Percentiles rank a stretch among this genome's conserved stretches.
phyloP scores from a whole-genome alignment of 2,113 vertebrate species.

The Labrus mixtus region DNA sequence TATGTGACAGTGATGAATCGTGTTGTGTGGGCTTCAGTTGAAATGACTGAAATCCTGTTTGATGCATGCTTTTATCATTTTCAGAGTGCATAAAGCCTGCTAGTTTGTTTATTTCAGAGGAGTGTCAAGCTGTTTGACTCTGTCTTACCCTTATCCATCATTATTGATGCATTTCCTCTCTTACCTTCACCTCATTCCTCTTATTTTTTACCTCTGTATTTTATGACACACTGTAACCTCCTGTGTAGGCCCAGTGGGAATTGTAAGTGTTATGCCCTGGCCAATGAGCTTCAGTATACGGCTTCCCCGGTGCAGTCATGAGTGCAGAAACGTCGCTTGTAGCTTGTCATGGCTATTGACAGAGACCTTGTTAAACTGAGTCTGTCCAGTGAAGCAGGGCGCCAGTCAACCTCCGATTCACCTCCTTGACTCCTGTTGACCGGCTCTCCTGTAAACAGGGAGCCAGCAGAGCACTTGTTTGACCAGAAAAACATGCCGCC shows the following conservation, averaged over 20 bases:
- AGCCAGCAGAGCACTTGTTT: conserved; percentile 40
- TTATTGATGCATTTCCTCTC: neutral
- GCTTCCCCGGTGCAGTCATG: conserved; percentile 21
- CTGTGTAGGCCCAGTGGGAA: conserved; percentile 7
- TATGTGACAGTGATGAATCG: neutral
- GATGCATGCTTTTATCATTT: neutral
- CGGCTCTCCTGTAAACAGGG: conserved; percentile 41
- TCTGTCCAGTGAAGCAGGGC: conserved; percentile 55
- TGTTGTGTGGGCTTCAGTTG: neutral
- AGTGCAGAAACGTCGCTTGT: conserved; percentile 53
- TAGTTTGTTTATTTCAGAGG: neutral
- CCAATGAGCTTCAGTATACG: conserved; percentile 17
- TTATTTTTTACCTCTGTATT: neutral
- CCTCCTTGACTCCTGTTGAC: conserved; percentile 57
- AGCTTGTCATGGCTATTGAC: conserved; percentile 66
- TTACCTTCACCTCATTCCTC: neutral
- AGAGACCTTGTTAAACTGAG: conserved; percentile 66
- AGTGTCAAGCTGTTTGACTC: neutral
- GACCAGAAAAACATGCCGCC: conserved; percentile 41
- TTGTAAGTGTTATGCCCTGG: conserved; percentile 16
- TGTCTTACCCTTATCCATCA: neutral
- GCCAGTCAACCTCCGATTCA: conserved; percentile 56
- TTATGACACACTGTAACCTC: conserved; percentile 7
- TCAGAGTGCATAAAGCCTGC: no score
- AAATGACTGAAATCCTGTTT: neutral